Evolutionary conservation across 1,140 invertebrate genomes (phyloP), one percentile per base, ranked within the genome.

Genomic region (Pseudomyrmex concolor): DNA sequence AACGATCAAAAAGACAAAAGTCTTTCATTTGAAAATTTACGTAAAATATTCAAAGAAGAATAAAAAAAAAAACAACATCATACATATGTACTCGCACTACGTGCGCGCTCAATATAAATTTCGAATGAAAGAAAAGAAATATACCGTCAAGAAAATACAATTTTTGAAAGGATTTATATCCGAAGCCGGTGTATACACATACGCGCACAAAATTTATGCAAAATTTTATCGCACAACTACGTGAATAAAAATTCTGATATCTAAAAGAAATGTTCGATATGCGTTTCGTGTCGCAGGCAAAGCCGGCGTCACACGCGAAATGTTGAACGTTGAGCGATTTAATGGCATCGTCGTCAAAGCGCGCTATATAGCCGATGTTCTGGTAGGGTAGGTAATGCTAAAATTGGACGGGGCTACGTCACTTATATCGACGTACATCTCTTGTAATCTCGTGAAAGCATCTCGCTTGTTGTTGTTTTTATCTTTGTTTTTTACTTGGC

Each of bases 361-460:
- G 48, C 25, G 34, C n/a, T 63, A 25, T 55, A 34, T 34, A 63
- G 78, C 48, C 25, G 34, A 48, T 60, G 45, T 72, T 10, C 43
- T 13, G 51, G 34, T 34, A 34, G 34, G 51, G 34, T 34, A 34
- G 34, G 34, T 73, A 74, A 82, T 64, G 70, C 78, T 82, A 82
- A 82, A 82, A 82, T 82, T 82, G 78, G 48, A 82, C 70, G 60
- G 59, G 70, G 48, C 70, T 64, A 82, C 78, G 78, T 82, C 78
- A 82, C 62, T 82, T 59, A 70, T 74, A 82, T 82, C 59, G 71
- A 72, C 78, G 71, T 82, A 64, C 43, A 13, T 74, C 45, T 64
- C 78, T 25, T 55, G 78, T 82, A 74, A 82, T 82, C 78, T 22
- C 59, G 60, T 74, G 22, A 82, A 62, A 64, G 78, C 78, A 62